These are phyloP conservation scores for Sinotaia quadrata DNA, from an alignment of 2,888 invertebrate species.

Conservation along the genomic window DNA sequence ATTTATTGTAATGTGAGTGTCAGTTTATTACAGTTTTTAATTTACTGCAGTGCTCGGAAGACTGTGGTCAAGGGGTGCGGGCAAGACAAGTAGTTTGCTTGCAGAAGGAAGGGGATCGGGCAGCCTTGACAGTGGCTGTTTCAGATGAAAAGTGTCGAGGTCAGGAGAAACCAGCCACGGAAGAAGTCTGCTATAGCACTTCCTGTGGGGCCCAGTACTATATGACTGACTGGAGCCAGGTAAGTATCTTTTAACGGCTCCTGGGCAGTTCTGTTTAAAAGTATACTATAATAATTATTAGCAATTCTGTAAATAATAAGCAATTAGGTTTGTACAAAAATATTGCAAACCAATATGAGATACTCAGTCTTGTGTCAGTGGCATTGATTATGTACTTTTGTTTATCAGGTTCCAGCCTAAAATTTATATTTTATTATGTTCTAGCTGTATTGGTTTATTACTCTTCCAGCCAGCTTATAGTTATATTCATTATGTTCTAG, in stretches of 20 bases:
- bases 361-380: too few species aligned
- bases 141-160: conserved; percentile 48
- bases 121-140: conserved; percentile 39
- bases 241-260: conserved; percentile 34
- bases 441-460: too few species aligned
- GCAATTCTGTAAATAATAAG: too few species aligned
- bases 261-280: too few species aligned
- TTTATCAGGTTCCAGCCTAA: too few species aligned
- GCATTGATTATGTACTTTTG: too few species aligned
- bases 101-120: conserved; percentile 29
- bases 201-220: conserved; percentile 54
- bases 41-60: conserved; percentile 54
- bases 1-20: neutral
- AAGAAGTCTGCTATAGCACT: conserved; percentile 37
- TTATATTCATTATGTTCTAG: too few species aligned
- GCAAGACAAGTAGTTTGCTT: conserved; percentile 53
- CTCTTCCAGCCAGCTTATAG: too few species aligned
- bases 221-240: conserved; percentile 57
- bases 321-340: too few species aligned
- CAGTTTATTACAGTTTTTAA: neutral
- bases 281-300: too few species aligned
- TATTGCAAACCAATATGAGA: too few species aligned
- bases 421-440: too few species aligned
- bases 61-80: conserved; percentile 53
- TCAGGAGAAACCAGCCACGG: conserved; percentile 46